A percentile compares a stretch with the other conserved stretches of the same genome.
phyloP scores from a whole-genome alignment of 1,140 invertebrate species.

The Meloidogyne hapla region DNA sequence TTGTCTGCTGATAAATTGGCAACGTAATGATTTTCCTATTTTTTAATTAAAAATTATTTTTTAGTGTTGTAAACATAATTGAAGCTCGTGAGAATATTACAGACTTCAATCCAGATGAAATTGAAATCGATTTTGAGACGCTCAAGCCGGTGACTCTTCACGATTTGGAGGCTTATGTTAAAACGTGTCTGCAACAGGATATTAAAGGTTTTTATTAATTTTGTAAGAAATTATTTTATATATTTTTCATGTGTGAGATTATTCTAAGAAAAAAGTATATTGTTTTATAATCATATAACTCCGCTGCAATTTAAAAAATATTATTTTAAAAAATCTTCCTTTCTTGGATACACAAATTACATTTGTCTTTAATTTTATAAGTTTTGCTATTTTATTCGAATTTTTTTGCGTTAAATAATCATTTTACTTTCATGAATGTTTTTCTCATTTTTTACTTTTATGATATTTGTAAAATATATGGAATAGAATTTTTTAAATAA shows the following conservation, averaged over 20 bases:
- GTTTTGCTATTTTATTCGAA: too few species aligned
- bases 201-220: not conserved
- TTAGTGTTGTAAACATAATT: constrained; percentile 90
- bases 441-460: too few species aligned
- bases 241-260: not conserved
- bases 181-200: constrained; percentile 82
- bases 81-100: constrained; percentile 92
- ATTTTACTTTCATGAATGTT: too few species aligned
- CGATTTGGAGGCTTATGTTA: constrained; percentile 95
- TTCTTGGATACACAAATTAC: not conserved
- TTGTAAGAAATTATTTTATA: too few species aligned
- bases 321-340: not conserved
- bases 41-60: not conserved
- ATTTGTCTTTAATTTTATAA: too few species aligned
- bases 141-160: constrained; percentile 94
- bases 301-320: not conserved
- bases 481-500: too few species aligned
- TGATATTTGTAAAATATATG: too few species aligned
- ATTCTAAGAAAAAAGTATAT: not conserved
- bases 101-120: constrained; percentile 94
- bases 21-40: constrained; percentile 64
- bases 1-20: constrained; percentile 97
- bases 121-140: constrained; percentile 99
- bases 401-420: too few species aligned
- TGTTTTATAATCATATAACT: not conserved